phyloP scores from a whole-genome alignment of 2,113 vertebrate species.

The Dascyllus trimaculatus region DNA sequence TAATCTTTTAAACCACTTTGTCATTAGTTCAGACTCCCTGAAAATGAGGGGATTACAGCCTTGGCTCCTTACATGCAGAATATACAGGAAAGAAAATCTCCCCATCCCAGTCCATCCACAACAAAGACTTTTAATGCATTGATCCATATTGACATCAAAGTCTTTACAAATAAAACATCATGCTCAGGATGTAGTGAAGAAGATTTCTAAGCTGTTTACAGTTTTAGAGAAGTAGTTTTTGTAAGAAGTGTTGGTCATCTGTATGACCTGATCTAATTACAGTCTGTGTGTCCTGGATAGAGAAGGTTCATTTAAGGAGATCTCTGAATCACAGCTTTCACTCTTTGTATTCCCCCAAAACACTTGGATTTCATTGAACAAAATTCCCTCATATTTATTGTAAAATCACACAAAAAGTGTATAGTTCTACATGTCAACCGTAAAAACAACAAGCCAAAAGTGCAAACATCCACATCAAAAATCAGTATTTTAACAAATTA shows the following conservation, averaged over 20 bases:
- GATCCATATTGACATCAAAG: slow-evolving; percentile 3
- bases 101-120: not conserved
- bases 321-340: slow-evolving; percentile 16
- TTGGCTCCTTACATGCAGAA: slow-evolving; percentile 32
- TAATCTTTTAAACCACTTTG: slow-evolving; percentile 68
- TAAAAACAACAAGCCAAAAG: too few species aligned
- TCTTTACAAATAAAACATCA: not conserved
- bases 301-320: slow-evolving; percentile 28
- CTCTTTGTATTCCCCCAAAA: not conserved
- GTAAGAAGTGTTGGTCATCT: not conserved
- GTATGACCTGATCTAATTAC: not conserved
- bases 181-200: not conserved
- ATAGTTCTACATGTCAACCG: too few species aligned
- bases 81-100: slow-evolving; percentile 38
- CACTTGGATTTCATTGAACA: too few species aligned
- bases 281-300: not conserved
- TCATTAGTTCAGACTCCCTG: slow-evolving; percentile 58
- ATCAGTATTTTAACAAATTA: too few species aligned
- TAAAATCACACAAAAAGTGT: too few species aligned
- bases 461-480: too few species aligned
- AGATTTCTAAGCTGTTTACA: not conserved
- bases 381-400: too few species aligned
- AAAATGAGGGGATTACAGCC: slow-evolving; percentile 60
- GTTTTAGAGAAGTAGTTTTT: not conserved
- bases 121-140: not conserved